phyloP scores from a whole-genome alignment of 2,888 invertebrate species.

The Philopedon plagiatum region DNA sequence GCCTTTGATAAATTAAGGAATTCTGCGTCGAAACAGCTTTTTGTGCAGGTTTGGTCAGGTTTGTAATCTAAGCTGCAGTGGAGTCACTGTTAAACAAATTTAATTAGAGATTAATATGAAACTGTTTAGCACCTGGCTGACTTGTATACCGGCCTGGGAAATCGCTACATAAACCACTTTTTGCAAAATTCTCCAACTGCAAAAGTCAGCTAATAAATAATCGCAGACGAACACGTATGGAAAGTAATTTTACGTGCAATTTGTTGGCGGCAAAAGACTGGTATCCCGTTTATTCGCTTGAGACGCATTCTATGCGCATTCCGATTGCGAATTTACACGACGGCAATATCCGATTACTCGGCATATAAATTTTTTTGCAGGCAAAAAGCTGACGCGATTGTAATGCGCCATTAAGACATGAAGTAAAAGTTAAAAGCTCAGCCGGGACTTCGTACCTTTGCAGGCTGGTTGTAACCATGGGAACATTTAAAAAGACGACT shows the following conservation, averaged over 20 bases:
- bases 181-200: conserved; percentile 34
- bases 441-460: conserved; percentile 33
- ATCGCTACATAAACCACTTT: conserved; percentile 11
- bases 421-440: conserved; percentile 40
- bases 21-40: too few relatives aligned
- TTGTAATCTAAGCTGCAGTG: too few relatives aligned
- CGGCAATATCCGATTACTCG: conserved; percentile 66
- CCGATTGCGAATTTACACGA: conserved; percentile 65
- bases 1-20: too few relatives aligned
- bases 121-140: not conserved
- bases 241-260: conserved; percentile 54
- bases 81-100: too few relatives aligned
- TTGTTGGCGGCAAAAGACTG: conserved; percentile 55
- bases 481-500: not conserved
- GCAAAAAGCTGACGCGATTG: conserved; percentile 46
- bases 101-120: too few relatives aligned
- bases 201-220: conserved; percentile 51
- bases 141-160: not conserved
- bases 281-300: conserved; percentile 60
- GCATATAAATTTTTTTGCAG: conserved; percentile 45
- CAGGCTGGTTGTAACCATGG: not conserved
- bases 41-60: too few relatives aligned
- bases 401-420: conserved; percentile 48
- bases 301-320: conserved; percentile 64
- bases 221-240: conserved; percentile 52